These are phyloP conservation scores for Dendronephthya gigantea DNA, from an alignment of 64 coral and sea anemone species.

Conservation along the genomic window DNA sequence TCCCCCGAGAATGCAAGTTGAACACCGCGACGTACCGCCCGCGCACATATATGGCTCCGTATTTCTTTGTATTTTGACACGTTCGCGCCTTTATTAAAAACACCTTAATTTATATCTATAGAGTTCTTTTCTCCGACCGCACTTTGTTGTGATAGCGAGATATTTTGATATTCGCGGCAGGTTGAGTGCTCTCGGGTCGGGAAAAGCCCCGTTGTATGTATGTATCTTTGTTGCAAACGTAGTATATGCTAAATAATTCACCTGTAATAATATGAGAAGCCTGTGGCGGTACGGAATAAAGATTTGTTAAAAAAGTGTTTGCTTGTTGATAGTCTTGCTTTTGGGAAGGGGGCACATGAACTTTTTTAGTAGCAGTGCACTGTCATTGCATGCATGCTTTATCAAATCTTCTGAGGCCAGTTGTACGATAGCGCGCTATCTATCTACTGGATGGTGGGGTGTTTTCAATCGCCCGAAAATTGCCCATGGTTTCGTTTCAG, in stretches of 20 bases:
- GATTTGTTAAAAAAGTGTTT: not conserved
- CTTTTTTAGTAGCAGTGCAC: no score
- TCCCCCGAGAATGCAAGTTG: not conserved
- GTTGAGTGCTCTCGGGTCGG: not conserved
- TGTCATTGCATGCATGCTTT: no score
- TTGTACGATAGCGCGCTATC: no score
- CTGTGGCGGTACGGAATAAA: constrained; percentile 1
- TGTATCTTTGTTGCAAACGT: not conserved
- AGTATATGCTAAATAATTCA: not conserved
- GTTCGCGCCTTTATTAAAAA: not conserved
- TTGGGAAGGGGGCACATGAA: not conserved
- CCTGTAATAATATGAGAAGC: not conserved
- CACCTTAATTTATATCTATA: not conserved
- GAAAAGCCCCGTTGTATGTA: not conserved
- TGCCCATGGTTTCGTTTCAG: no score
- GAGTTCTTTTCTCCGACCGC: not conserved
- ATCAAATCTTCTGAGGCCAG: no score
- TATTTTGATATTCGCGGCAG: not conserved
- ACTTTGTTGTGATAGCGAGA: not conserved
- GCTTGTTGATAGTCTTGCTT: not conserved
- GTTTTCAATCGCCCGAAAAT: no score
- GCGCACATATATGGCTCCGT: not conserved
- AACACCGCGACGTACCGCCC: not conserved
- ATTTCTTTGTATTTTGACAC: not conserved
- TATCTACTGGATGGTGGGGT: no score